Conservation (phyloP, 2,888 invertebrate species). For the Salpingus planirostris region DNA sequence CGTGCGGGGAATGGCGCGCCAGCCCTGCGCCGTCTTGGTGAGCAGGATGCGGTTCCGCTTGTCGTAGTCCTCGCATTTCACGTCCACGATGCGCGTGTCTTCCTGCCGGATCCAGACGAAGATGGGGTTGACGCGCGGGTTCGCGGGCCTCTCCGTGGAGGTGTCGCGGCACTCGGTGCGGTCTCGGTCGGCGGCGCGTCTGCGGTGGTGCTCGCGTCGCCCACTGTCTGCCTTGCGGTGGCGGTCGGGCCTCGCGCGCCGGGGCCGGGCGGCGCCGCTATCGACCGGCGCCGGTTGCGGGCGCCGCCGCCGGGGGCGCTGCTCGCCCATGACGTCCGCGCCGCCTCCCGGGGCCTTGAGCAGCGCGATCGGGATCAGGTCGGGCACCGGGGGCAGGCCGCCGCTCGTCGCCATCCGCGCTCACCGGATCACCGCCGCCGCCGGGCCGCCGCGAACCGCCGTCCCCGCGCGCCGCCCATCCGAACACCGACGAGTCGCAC, state of each 20-base stretch:
- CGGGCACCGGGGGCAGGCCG: conserved; percentile 40
- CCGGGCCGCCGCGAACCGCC: conserved; percentile 9
- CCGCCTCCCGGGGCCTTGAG: conserved; percentile 24
- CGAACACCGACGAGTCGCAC: conserved; percentile 14
- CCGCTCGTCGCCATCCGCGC: conserved; percentile 32
- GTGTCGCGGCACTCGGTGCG: conserved; percentile 21
- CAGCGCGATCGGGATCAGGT: conserved; percentile 40
- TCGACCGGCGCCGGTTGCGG: conserved; percentile 36
- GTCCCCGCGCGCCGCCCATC: conserved; percentile 4
- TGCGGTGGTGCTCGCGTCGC: too few species aligned
- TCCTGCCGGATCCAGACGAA: conserved; percentile 79
- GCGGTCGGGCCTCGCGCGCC: conserved; percentile 40
- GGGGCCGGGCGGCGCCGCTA: conserved; percentile 40
- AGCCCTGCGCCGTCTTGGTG: conserved; percentile 71
- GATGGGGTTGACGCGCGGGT: conserved; percentile 67
- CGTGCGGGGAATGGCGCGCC: conserved; percentile 75
- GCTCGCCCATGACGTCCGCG: conserved; percentile 40
- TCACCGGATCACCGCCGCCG: conserved; percentile 17
- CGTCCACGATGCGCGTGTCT: conserved; percentile 72
- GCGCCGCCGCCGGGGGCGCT: conserved; percentile 39
- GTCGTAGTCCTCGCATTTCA: conserved; percentile 82
- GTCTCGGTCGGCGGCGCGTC: conserved; percentile 31
- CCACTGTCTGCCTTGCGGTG: conserved; percentile 44
- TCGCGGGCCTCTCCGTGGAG: conserved; percentile 40
- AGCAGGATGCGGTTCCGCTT: conserved; percentile 74